Conservation (phyloP, 2,113 vertebrate genomes). For the Perca flavescens region DNA sequence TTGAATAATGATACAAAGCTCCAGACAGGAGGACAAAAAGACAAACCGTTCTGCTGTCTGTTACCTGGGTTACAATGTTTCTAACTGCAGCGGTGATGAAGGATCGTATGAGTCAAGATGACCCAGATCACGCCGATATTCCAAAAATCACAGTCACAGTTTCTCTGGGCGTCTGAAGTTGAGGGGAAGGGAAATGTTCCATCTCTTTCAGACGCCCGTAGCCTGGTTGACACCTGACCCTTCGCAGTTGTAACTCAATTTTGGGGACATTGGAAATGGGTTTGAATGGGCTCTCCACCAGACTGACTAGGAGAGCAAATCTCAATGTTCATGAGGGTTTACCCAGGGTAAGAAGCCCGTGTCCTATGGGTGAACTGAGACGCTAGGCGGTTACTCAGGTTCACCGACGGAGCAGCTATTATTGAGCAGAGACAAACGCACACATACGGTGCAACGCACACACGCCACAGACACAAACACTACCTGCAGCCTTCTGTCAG, state of each 20-base stretch:
- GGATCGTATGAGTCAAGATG: background rate
- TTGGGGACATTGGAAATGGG: no score
- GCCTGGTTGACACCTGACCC: background rate
- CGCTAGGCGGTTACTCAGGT: slow-evolving; percentile 15
- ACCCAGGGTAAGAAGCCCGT: no score
- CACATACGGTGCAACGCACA: background rate
- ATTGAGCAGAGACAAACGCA: slow-evolving; percentile 15
- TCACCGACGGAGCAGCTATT: slow-evolving; percentile 28
- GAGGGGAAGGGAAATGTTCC: background rate
- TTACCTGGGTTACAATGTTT: background rate
- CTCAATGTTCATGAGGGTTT: no score
- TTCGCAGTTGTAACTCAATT: no score
- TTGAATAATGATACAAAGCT: background rate
- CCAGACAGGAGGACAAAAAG: background rate
- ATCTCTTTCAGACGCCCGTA: background rate
- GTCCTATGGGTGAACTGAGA: slow-evolving; percentile 30
- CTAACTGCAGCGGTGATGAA: background rate
- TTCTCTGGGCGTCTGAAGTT: background rate
- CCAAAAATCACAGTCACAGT: background rate
- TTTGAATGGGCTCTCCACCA: no score
- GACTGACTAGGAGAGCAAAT: no score
- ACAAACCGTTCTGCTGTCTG: background rate
- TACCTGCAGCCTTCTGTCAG: slow-evolving; percentile 44
- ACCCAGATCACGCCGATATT: background rate
- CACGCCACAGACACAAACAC: background rate